These are phyloP conservation scores for Ellobium chinense DNA, from an alignment of 2,888 invertebrate species.

Conservation along the genomic window DNA sequence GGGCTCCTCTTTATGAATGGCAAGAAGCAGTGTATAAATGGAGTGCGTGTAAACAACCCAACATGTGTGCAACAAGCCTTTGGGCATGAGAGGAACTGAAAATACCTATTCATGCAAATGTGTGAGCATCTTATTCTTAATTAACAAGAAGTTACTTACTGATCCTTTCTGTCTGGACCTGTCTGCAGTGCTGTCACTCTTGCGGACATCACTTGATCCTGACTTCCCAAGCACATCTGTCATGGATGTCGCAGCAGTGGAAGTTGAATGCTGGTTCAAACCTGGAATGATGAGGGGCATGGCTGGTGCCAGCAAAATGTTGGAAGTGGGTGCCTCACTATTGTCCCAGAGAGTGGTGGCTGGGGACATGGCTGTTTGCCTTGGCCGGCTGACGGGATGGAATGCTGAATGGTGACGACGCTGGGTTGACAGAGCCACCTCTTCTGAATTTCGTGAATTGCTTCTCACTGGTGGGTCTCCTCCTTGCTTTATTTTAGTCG, in stretches of 20 bases:
- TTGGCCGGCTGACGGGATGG: slow-evolving; percentile 57
- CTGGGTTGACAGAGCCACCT: slow-evolving; percentile 1
- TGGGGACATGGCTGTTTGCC: slow-evolving; percentile 71
- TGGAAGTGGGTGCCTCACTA: slow-evolving; percentile 58
- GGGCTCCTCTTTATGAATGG: too few relatives aligned
- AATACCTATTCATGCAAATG: too few relatives aligned
- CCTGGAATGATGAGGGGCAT: slow-evolving; percentile 54
- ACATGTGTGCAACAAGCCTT: too few relatives aligned
- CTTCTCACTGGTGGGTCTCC: slow-evolving; percentile 19
- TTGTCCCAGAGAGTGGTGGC: slow-evolving; percentile 75
- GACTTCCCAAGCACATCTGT: neutral
- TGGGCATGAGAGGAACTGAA: too few relatives aligned
- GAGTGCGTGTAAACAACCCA: too few relatives aligned
- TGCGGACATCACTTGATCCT: neutral
- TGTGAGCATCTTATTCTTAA: too few relatives aligned
- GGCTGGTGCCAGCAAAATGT: slow-evolving; percentile 66
- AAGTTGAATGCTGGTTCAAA: slow-evolving; percentile 23
- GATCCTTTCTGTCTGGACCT: neutral
- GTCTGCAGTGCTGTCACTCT: neutral
- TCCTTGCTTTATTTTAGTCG: neutral
- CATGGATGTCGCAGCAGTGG: neutral
- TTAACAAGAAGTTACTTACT: too few relatives aligned
- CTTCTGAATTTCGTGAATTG: slow-evolving; percentile 30
- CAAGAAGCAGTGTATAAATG: too few relatives aligned
- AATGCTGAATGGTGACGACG: slow-evolving; percentile 58